These are phyloP conservation scores for Drosophila phalerata DNA, from an alignment of 2,888 invertebrate species.

Conservation along the genomic window DNA sequence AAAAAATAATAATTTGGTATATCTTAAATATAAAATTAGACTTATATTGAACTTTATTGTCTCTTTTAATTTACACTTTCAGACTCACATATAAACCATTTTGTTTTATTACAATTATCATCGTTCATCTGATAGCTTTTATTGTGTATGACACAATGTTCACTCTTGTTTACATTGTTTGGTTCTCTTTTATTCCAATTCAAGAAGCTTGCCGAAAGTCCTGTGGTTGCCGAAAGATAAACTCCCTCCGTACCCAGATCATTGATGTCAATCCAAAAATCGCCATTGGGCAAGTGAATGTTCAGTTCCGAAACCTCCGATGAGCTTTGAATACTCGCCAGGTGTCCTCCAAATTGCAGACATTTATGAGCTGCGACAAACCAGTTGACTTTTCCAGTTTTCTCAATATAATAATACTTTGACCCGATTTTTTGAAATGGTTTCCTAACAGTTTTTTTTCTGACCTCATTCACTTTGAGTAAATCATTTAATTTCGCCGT, in stretches of 20 bases:
- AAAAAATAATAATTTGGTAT: no score
- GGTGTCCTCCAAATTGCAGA: background rate
- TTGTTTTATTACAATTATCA: background rate
- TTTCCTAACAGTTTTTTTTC: background rate
- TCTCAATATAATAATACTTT: conserved; percentile 16
- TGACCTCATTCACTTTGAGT: background rate
- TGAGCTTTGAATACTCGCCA: conserved; percentile 8
- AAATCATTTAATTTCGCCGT: background rate
- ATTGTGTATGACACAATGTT: background rate
- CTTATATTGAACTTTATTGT: background rate
- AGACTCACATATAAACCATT: conserved; percentile 15
- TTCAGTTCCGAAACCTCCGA: background rate
- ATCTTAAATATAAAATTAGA: no score
- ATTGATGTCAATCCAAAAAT: conserved; percentile 25
- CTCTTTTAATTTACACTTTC: background rate
- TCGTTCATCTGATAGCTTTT: conserved; percentile 14
- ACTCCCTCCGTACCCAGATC: conserved; percentile 9
- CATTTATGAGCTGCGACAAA: conserved; percentile 5
- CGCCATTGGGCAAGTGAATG: fast-evolving
- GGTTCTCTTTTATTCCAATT: background rate
- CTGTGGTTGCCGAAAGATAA: background rate
- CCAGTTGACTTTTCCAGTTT: background rate
- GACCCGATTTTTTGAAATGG: background rate
- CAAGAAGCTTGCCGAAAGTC: background rate
- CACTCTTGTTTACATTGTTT: background rate